These are phyloP conservation scores for Pyxicephalus adspersus DNA, from an alignment of 2,113 vertebrate species.

Conservation along the genomic window DNA sequence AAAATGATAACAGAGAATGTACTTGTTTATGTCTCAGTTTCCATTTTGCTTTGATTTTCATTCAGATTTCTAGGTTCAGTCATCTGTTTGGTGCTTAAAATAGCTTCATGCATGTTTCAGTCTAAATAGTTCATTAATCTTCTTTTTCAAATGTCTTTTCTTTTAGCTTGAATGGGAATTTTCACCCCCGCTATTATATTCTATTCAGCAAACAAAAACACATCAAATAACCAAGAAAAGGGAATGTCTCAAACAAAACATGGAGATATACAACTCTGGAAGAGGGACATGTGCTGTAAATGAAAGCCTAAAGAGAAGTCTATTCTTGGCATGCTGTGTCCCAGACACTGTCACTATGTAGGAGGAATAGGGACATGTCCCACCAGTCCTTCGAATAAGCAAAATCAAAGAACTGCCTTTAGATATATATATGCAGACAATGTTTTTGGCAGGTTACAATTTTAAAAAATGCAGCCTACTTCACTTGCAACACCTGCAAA, in stretches of 20 bases:
- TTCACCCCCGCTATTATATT: conserved; percentile 51
- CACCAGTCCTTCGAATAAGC: background rate
- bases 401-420: background rate
- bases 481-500: too few relatives aligned
- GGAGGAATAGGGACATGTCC: background rate
- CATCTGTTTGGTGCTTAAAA: conserved; percentile 54
- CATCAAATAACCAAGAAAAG: conserved; percentile 22
- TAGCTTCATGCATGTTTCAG: conserved; percentile 31
- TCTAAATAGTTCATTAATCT: conserved; percentile 55
- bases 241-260: conserved; percentile 23
- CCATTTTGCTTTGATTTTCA: conserved; percentile 43
- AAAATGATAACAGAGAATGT: conserved; percentile 24
- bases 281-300: background rate
- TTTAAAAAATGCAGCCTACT: too few relatives aligned
- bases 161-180: conserved; percentile 49
- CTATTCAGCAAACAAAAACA: conserved; percentile 50
- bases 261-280: conserved; percentile 7
- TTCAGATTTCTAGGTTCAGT: conserved; percentile 36
- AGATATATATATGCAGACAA: too few relatives aligned
- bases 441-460: background rate
- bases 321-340: background rate
- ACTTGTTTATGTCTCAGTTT: conserved; percentile 37
- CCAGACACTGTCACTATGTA: background rate
- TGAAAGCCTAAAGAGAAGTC: background rate
- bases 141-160: conserved; percentile 50